Evolutionary conservation across 2,888 invertebrate genomes (phyloP), one percentile per base, ranked within the genome.

Genomic region (Embidobia sp.): DNA sequence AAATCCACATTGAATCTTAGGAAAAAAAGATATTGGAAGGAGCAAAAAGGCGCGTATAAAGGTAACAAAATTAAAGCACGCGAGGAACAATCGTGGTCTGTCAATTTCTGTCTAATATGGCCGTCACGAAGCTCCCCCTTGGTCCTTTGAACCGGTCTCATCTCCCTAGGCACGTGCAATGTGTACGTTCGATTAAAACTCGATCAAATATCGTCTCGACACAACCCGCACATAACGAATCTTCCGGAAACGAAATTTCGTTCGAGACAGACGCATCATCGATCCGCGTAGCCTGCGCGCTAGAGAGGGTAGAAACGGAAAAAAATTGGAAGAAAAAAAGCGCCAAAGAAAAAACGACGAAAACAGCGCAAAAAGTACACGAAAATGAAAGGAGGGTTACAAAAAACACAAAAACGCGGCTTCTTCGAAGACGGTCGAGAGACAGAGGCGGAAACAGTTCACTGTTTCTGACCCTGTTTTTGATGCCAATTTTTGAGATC

Each of bases 161-260:
- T 74, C 67, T 66, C 61, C 75, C 63, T 69, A 63, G 55, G 44
- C 75, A 67, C 75, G 67, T 69, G 73, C 57, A 63, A 40, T 61
- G 67, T 57, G 77, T 70, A 26, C 70, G 75, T 72, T 64, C 74
- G 74, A 76, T 76, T 70, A 76, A 76, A 69, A 76, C 69, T 70
- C 76, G 69, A 76, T 64, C 76, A 76, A 76, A 76, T 76, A 78
- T 76, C 75, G 75, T 49, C 64, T 64, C 66, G 74, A 51, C 69
- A 57, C 64, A 69, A 73, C 77, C 57, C 73, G 67, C 53, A 73
- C 64, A 79, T 73, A 80, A 79, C 80, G 81, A 80, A 81, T 81
- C 80, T 79, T 77, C 79, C 81, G 80, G 81, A 81, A 80, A 82
- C 80, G 79, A 82, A 82, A 82, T 82, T 81, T 82, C 69, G 74